Base-by-base conservation (phyloP, 2,797 vertebrate species). In the Alcedo atthis region DNA sequence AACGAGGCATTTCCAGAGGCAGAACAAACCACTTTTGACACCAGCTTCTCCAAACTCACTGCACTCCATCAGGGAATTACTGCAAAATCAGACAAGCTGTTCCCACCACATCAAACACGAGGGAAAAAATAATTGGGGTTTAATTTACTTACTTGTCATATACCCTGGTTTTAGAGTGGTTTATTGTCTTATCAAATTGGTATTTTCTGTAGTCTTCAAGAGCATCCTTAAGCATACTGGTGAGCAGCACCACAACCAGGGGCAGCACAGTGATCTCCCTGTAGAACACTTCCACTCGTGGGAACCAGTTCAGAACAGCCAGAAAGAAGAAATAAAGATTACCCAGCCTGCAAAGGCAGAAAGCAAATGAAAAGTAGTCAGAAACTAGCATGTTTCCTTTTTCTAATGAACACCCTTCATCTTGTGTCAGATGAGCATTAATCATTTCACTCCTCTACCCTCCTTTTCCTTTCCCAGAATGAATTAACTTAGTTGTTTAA, bases 281-380 rank as follows among this genome's bases (percentile, higher is more conserved):
- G 58, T 98, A 97, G 94, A 98, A 98, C 21, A 96, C 95, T 92
- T 98, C 96, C 53, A 98, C 81, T 82, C 93, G 93, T 24, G 98
- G 97, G 26, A 98, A 91, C 96, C 96, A 98, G 94, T 97, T 98
- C 85, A 98, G 94, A 90, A 97, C 45, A 55, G 88, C 94, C 93
- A 98, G 96, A 55, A 98, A 96, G 11, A 98, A 87, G 83, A 98
- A 98, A 66, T 97, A 98, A 74, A 98, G 53, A 90, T 98, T 98
- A 57, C 97, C 97, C 84, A 97, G 90, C 46, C 98, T 98, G 93
- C 33, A 93, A 92, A 84, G 5, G 15, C 22, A 19, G 43, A 93
- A 92, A 59, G 51, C 9, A 74, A 46, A 94, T 76, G n/a, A 58
- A 54, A 75, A 74, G 12, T 8, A 88, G 22, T 26, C 37, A 87